Evolutionary conservation across 2,888 invertebrate species (phyloP).

Genomic region (Watsonalla cultraria): DNA sequence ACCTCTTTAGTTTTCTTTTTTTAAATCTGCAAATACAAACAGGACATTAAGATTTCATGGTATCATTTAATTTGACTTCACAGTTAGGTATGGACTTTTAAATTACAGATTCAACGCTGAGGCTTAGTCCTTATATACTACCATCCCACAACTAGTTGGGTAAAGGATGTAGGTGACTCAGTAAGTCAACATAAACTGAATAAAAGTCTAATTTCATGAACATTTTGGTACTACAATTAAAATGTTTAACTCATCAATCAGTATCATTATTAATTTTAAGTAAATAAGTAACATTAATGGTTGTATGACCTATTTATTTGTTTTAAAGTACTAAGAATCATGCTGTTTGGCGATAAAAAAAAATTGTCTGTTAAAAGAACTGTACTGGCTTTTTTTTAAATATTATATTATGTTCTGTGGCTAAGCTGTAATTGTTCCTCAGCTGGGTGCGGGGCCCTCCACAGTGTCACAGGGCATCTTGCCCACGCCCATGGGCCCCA

Average conservation of each 20-base stretch:
- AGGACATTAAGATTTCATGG: background rate
- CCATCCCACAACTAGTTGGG: background rate
- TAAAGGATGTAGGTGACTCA: background rate
- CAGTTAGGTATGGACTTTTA: background rate
- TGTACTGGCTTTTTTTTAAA: background rate
- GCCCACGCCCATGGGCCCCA: conserved; percentile 79
- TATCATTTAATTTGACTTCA: background rate
- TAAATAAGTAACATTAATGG: background rate
- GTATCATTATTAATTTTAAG: background rate
- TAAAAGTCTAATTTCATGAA: background rate
- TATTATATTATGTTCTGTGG: background rate
- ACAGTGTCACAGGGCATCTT: conserved; percentile 80
- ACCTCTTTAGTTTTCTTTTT: conserved; percentile 5
- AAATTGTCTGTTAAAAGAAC: background rate
- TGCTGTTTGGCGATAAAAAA: no score
- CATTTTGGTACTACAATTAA: background rate
- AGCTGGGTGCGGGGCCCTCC: conserved; percentile 79
- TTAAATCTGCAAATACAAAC: background rate
- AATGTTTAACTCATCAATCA: background rate
- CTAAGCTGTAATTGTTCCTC: conserved; percentile 9
- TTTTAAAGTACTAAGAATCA: background rate
- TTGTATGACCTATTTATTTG: background rate
- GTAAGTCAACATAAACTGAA: background rate
- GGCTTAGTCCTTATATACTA: background rate
- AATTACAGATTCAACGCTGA: background rate